phyloP scores from a whole-genome alignment of 2,888 invertebrate genomes.

The Acanthacorydalis orientalis region DNA sequence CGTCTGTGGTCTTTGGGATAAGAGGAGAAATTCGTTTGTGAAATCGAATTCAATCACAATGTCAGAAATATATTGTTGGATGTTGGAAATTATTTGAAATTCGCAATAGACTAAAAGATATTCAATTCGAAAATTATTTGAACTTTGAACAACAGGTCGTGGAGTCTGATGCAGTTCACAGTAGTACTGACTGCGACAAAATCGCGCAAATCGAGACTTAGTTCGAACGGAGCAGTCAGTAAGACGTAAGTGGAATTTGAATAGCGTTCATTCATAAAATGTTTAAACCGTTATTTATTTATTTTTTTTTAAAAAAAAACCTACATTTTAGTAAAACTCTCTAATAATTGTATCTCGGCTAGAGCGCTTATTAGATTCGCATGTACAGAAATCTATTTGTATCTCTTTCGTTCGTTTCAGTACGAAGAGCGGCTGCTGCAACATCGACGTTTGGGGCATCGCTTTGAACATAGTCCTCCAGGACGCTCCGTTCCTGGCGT shows the following conservation, averaged over 20 bases:
- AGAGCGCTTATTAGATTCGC: too few species aligned
- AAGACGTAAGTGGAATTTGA: conserved; percentile 16
- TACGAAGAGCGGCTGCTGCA: conserved; percentile 56
- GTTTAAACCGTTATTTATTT: background rate
- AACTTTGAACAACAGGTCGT: conserved; percentile 31
- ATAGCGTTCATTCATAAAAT: background rate
- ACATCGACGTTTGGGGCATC: conserved; percentile 79
- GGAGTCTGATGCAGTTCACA: conserved; percentile 87
- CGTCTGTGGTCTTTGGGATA: too few species aligned
- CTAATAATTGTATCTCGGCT: too few species aligned
- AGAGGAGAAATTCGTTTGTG: too few species aligned
- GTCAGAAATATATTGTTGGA: too few species aligned
- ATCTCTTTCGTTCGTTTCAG: conserved; percentile 12
- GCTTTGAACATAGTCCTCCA: conserved; percentile 72
- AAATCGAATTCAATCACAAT: too few species aligned
- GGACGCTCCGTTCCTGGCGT: conserved; percentile 77
- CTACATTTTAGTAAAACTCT: too few species aligned
- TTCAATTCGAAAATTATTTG: background rate
- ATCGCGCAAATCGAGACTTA: conserved; percentile 54
- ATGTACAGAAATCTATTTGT: too few species aligned
- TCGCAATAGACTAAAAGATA: too few species aligned
- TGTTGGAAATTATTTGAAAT: too few species aligned
- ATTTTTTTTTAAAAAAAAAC: too few species aligned
- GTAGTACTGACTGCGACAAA: conserved; percentile 83
- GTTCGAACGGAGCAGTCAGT: conserved; percentile 23